Conservation (phyloP, 2,797 vertebrate species). For the Cheracebus regulus region DNA sequence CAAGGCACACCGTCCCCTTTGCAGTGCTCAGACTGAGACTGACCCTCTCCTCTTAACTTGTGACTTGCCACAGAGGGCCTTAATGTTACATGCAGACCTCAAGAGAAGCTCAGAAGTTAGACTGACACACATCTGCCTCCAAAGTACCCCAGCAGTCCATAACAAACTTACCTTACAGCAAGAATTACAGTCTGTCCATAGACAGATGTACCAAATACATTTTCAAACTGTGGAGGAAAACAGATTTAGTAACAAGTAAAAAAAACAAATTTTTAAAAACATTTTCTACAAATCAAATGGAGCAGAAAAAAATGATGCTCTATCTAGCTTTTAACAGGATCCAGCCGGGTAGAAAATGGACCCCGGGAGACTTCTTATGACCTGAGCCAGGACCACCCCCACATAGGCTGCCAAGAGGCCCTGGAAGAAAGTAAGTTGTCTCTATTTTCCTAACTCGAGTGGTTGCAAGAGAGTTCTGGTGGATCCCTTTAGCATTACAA, state of each 20-base stretch:
- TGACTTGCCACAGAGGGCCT: background rate
- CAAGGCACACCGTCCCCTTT: background rate
- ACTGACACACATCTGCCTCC: background rate
- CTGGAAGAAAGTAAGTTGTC: background rate
- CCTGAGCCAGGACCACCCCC: background rate
- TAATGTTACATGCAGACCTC: background rate
- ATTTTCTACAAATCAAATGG: background rate
- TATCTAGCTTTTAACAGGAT: background rate
- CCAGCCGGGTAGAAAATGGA: background rate
- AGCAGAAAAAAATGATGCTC: background rate
- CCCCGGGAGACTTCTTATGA: background rate
- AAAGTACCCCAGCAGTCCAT: rapidly evolving
- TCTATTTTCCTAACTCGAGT: background rate
- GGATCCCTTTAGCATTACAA: background rate
- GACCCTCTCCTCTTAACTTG: background rate
- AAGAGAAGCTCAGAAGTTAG: background rate
- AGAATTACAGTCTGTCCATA: conserved; percentile 61
- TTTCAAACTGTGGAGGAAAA: conserved; percentile 62
- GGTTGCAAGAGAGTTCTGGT: background rate
- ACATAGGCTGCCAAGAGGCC: background rate
- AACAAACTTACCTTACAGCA: conserved; percentile 78
- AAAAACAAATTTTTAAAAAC: background rate
- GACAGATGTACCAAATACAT: rapidly evolving
- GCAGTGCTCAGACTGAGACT: background rate
- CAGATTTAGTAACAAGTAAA: conserved; percentile 28